Evolutionary conservation across 2,888 invertebrate genomes (phyloP).

Genomic region (Eilema griseolum): DNA sequence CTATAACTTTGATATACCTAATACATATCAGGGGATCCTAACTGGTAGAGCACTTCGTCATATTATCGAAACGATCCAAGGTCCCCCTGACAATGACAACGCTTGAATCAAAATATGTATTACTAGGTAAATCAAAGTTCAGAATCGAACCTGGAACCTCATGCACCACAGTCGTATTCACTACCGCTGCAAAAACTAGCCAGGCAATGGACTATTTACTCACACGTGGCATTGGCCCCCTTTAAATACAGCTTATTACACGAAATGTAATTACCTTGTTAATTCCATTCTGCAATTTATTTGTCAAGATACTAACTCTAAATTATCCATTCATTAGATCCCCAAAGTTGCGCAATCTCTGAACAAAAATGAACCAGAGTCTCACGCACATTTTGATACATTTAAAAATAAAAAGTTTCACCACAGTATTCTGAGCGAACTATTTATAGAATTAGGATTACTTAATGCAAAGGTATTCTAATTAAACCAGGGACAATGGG

Average conservation of each 20-base stretch:
- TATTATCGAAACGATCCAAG: too few species aligned
- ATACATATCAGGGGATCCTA: too few species aligned
- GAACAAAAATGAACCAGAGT: background rate
- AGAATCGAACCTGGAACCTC: background rate
- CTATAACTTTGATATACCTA: too few species aligned
- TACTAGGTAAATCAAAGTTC: too few species aligned
- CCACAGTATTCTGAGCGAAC: slow-evolving; percentile 4
- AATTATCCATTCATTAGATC: slow-evolving; percentile 14
- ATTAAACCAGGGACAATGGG: slow-evolving; percentile 34
- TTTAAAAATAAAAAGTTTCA: slow-evolving; percentile 12
- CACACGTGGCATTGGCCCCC: slow-evolving; percentile 8
- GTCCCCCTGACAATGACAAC: too few species aligned
- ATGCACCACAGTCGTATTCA: background rate
- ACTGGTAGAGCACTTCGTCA: too few species aligned
- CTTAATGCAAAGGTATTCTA: slow-evolving; percentile 40
- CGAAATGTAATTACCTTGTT: background rate
- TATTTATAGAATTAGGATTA: slow-evolving; percentile 28
- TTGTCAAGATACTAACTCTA: slow-evolving; percentile 8
- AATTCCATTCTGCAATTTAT: slow-evolving; percentile 11
- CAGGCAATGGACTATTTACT: background rate
- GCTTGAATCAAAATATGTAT: too few species aligned
- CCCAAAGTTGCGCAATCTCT: slow-evolving; percentile 9
- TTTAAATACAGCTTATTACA: background rate
- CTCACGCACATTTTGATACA: slow-evolving; percentile 11
- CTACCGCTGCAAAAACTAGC: background rate